phyloP scores from a whole-genome alignment of 2,113 vertebrate species.

The Callionymus lyra region DNA sequence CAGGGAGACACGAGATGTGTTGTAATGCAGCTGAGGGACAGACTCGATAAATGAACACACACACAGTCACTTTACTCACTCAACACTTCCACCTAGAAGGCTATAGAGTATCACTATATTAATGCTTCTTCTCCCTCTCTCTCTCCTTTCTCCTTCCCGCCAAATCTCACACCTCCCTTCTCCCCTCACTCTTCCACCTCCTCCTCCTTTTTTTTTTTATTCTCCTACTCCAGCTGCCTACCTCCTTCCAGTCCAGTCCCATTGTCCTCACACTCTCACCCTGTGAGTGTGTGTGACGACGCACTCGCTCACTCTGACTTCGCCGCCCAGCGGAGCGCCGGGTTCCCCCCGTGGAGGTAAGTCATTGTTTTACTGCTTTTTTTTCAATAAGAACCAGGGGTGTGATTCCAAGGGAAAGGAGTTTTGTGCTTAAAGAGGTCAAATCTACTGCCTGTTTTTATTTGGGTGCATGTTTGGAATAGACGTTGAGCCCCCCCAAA shows the following conservation, averaged over 20 bases:
- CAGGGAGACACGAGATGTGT: slow-evolving; percentile 26
- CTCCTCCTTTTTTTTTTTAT: slow-evolving; percentile 9
- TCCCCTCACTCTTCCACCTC: slow-evolving; percentile 13
- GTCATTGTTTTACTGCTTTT: slow-evolving; percentile 17
- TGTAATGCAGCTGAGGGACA: slow-evolving; percentile 12
- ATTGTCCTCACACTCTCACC: slow-evolving; percentile 57
- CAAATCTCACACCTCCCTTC: slow-evolving; percentile 38
- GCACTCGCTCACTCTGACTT: slow-evolving; percentile 34
- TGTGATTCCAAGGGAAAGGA: slow-evolving; percentile 2
- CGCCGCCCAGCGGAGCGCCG: slow-evolving; percentile 14
- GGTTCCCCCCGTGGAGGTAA: slow-evolving; percentile 52
- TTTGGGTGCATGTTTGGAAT: slow-evolving; percentile 12
- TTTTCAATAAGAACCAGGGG: no score
- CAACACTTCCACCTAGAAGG: slow-evolving; percentile 9
- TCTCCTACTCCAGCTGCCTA: slow-evolving; percentile 27
- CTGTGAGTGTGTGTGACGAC: slow-evolving; percentile 27
- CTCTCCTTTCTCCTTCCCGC: slow-evolving; percentile 30
- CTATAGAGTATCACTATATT: slow-evolving; percentile 17
- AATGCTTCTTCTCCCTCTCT: slow-evolving; percentile 31
- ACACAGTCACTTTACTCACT: slow-evolving; percentile 3
- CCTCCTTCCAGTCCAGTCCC: slow-evolving; percentile 52
- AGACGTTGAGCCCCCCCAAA: slow-evolving; percentile 19
- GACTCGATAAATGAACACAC: slow-evolving; percentile 3
- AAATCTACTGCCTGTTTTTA: slow-evolving; percentile 28
- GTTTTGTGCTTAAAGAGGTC: slow-evolving; percentile 11